Evolutionary conservation across 2,888 invertebrate species (phyloP).

Genomic region (Agonopterix alstromeriana): DNA sequence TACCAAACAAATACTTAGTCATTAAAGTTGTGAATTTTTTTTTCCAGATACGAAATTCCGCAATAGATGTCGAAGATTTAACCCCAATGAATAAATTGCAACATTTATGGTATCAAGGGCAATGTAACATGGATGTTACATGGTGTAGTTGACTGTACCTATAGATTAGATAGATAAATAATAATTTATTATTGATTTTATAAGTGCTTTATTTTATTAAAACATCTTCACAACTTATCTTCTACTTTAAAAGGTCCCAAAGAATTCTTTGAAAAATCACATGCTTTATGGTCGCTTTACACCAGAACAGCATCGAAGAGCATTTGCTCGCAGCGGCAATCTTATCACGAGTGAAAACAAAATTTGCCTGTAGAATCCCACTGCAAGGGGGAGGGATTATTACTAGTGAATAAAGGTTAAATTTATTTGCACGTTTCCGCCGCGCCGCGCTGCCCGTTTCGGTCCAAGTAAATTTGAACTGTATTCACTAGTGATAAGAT

Average conservation of each 20-base stretch:
- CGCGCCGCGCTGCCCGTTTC: too few species aligned
- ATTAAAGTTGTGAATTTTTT: background rate
- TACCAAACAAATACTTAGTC: too few species aligned
- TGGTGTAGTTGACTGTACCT: conserved; percentile 79
- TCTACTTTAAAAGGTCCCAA: background rate
- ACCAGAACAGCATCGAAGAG: too few species aligned
- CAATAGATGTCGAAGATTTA: conserved; percentile 65
- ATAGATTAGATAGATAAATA: background rate
- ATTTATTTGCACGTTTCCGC: too few species aligned
- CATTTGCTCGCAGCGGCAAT: too few species aligned
- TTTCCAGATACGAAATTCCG: conserved; percentile 38
- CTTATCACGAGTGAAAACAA: too few species aligned
- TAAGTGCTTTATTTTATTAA: conserved; percentile 15
- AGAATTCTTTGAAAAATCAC: background rate
- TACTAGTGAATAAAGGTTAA: too few species aligned
- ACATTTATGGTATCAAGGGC: conserved; percentile 91
- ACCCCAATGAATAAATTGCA: conserved; percentile 84
- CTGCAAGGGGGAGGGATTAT: too few species aligned
- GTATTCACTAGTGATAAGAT: too few species aligned
- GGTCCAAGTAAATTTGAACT: too few species aligned
- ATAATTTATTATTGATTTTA: background rate
- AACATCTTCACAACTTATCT: conserved; percentile 5
- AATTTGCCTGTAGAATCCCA: too few species aligned
- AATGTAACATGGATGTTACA: conserved; percentile 85
- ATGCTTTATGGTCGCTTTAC: too few species aligned